Evolutionary conservation across 2,888 invertebrate genomes (phyloP).

Genomic region (Drosophila parthenogenetica): DNA sequence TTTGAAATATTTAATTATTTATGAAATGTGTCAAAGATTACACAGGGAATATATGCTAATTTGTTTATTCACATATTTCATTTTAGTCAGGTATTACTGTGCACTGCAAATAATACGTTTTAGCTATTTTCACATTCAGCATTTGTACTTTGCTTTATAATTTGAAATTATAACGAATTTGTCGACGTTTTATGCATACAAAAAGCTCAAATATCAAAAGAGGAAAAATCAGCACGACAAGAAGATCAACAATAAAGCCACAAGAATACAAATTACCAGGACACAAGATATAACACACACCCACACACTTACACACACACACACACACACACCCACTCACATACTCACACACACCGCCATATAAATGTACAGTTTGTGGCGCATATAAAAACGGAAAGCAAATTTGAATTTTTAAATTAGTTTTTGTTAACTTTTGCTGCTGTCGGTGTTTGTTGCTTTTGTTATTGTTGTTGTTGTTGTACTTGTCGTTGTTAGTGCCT

Average conservation of each 20-base stretch:
- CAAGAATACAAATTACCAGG: conserved; percentile 82
- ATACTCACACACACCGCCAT: conserved; percentile 48
- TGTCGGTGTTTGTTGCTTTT: conserved; percentile 39
- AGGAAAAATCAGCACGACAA: conserved; percentile 48
- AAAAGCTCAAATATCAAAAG: conserved; percentile 46
- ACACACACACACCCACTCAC: conserved; percentile 4
- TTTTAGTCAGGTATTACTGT: neutral
- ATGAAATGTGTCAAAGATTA: neutral
- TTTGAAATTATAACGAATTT: conserved; percentile 47
- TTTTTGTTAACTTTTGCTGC: conserved; percentile 83
- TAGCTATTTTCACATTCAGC: neutral
- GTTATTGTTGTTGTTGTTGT: conserved; percentile 24
- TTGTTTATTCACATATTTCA: neutral
- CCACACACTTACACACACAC: conserved; percentile 21
- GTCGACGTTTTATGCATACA: conserved; percentile 46
- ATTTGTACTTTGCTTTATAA: conserved; percentile 10
- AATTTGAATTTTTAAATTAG: conserved; percentile 85
- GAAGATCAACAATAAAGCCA: conserved; percentile 79
- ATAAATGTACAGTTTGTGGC: conserved; percentile 78
- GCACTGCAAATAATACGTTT: neutral
- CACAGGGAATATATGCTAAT: neutral
- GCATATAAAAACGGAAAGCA: conserved; percentile 79
- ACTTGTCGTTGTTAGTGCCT: conserved; percentile 7
- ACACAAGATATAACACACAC: conserved; percentile 58
- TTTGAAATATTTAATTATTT: neutral